Evolutionary conservation across 2,113 vertebrate species (phyloP).

Genomic region (Chunga burmeisteri): DNA sequence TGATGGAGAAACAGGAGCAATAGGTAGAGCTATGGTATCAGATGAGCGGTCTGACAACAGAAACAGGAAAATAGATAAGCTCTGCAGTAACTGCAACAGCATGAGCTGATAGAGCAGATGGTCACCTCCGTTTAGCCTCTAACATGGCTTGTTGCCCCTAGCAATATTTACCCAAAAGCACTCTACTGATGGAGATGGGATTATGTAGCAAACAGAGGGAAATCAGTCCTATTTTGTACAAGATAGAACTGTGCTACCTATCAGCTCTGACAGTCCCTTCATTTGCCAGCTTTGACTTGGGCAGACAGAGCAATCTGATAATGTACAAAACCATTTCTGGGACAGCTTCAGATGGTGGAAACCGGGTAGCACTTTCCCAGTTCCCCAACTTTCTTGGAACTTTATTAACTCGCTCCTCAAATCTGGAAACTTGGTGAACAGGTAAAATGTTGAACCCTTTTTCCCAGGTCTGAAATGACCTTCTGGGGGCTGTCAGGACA

Average conservation of each 20-base stretch:
- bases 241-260: not conserved
- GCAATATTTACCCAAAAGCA: slow-evolving; percentile 49
- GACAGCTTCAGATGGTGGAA: not conserved
- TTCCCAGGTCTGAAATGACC: not conserved
- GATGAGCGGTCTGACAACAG: not conserved
- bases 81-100: not conserved
- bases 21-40: not conserved
- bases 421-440: not conserved
- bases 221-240: not conserved
- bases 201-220: not conserved
- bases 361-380: not conserved
- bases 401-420: not conserved
- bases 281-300: not conserved
- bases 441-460: not conserved
- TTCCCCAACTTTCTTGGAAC: not conserved
- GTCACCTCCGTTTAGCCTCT: slow-evolving; percentile 54
- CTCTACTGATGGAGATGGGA: slow-evolving; percentile 4
- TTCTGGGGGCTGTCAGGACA: not conserved
- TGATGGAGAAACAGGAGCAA: not conserved
- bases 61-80: not conserved
- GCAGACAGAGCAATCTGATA: not conserved
- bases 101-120: slow-evolving; percentile 24
- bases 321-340: not conserved
- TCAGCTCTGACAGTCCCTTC: not conserved
- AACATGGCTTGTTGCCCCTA: slow-evolving; percentile 23